Percentiles rank a stretch among this genome's conserved stretches.
Conservation (phyloP, 2,113 vertebrate species). For the Etia nguti region DNA sequence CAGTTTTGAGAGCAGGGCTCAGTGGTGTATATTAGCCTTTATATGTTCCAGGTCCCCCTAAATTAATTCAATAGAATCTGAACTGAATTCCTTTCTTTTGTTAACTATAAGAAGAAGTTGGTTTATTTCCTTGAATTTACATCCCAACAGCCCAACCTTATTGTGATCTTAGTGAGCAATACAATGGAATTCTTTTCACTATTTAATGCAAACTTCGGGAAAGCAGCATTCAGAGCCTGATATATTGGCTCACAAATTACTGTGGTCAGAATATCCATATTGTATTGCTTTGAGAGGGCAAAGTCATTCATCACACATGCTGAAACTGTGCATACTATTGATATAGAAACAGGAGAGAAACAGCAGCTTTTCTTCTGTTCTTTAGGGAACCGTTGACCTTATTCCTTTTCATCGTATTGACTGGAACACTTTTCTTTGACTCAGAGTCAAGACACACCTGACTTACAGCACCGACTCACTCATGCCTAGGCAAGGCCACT, state of each 20-base stretch:
- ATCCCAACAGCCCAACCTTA: neutral
- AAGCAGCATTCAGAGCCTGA: neutral
- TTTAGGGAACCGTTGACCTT: neutral
- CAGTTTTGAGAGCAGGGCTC: neutral
- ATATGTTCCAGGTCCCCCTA: neutral
- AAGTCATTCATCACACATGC: neutral
- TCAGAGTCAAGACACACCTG: neutral
- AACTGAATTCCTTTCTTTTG: neutral
- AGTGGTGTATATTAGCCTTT: neutral
- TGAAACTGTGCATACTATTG: neutral
- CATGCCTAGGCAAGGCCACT: neutral
- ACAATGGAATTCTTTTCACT: neutral
- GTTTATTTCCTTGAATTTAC: neutral
- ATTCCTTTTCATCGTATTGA: neutral
- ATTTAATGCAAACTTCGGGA: neutral
- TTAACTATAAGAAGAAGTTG: neutral
- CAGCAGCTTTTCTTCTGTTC: neutral
- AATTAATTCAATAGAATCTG: neutral
- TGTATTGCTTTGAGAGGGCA: neutral
- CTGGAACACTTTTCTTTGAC: neutral
- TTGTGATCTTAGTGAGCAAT: neutral
- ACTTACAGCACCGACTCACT: neutral
- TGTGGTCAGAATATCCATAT: slow-evolving; percentile 16
- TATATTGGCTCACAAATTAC: neutral
- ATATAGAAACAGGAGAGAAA: neutral